Base-by-base conservation (phyloP, 2,113 vertebrate species). In the Lasiurus cinereus region DNA sequence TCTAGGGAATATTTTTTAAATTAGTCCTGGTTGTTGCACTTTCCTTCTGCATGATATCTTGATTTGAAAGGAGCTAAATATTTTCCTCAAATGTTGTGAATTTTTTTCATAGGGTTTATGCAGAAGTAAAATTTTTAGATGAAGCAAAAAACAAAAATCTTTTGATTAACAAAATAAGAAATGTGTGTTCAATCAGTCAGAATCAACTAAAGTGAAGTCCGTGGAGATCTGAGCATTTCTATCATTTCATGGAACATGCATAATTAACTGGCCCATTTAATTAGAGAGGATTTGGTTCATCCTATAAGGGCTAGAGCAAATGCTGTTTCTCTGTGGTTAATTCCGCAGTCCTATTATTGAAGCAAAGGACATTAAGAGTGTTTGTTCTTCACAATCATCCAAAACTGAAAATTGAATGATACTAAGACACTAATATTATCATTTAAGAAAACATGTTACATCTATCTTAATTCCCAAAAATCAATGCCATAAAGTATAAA, bases 191-290 rank as follows among this genome's bases (percentile, higher is more conserved):
- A 50, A 4, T 69, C 50, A 56, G 29, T 87, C 83, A 94, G 33
- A 85, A 85, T 83, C 18, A 95, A 67, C 33, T 90, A 52, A 69
- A 90, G 54, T 48, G 43, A 92, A 82, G 15, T 59, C 56, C 77
- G 82, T 78, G 12, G 64, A 86, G 21, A 6, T 43, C 48, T 31
- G 13, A 91, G 2, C 13, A 21, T 88, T 77, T 90, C 36, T 29
- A 9, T 90, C n/a, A 92, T 90, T 90, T 96, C 67, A 77, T 3
- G 78, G 39, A 39, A 39, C 39, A 39, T 39, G 39, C 39, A 39
- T 39, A 39, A 96, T 80, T 95, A 94, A 77, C 76, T 84, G 84
- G 88, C 78, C 59, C n/a, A 80, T 79, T 97, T 96, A 84, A 94
- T 93, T 94, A 88, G 52, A 77, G 70, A 92, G 16, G 67, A 94